These are phyloP conservation scores for Mycetomoellerius zeteki DNA, from an alignment of 1,140 invertebrate species.

Conservation along the genomic window DNA sequence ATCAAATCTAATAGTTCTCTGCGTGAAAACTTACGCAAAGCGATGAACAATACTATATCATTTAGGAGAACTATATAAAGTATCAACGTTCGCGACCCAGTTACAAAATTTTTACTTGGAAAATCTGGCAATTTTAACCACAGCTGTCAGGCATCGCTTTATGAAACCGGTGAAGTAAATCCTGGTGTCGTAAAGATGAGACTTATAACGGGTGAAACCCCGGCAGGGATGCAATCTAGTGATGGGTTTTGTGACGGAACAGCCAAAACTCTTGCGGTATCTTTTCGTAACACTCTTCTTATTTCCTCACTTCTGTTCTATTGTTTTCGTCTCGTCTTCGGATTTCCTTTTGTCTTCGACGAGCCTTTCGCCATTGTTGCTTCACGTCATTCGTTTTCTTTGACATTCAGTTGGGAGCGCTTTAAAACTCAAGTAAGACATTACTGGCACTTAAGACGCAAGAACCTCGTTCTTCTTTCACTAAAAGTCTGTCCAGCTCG, in stretches of 20 bases:
- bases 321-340: slow-evolving; percentile 60
- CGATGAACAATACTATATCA: slow-evolving; percentile 1
- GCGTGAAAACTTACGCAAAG: neutral
- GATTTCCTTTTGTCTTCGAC: slow-evolving; percentile 61
- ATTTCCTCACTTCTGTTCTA: slow-evolving; percentile 43
- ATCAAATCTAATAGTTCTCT: neutral
- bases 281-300: slow-evolving; percentile 21
- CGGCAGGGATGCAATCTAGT: slow-evolving; percentile 1
- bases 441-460: slow-evolving; percentile 13
- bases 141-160: slow-evolving; percentile 29
- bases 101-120: slow-evolving; percentile 45
- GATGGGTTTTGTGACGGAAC: slow-evolving; percentile 8
- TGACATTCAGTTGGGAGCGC: slow-evolving; percentile 20
- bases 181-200: slow-evolving; percentile 39
- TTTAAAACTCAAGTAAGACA: slow-evolving; percentile 14
- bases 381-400: slow-evolving; percentile 23
- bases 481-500: neutral
- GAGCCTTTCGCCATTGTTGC: slow-evolving; percentile 61
- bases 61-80: neutral
- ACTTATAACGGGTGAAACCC: neutral
- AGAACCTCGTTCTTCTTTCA: neutral
- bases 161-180: slow-evolving; percentile 33
- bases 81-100: slow-evolving; percentile 4
- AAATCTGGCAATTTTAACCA: slow-evolving; percentile 47
- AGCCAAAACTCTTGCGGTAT: slow-evolving; percentile 47